Base-by-base conservation (phyloP, 2,113 vertebrate species). In the Emydura subglobosa region DNA sequence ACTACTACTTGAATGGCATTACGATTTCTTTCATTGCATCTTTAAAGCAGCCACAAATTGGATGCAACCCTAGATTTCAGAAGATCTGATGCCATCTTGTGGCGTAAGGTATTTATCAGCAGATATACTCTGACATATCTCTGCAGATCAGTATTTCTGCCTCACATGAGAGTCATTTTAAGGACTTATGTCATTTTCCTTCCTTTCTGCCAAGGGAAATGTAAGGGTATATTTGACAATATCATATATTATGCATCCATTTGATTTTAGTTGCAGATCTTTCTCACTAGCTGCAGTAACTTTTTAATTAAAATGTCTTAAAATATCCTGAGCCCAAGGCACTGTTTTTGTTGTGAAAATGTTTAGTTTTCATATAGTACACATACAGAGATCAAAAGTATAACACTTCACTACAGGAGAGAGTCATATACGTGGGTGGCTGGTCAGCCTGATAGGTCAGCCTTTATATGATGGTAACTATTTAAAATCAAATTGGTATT, bases 1-100 rank as follows among this genome's bases (percentile, higher is more conserved):
- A 0, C 6, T 59, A 2, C 14, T 54, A 2, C n/a, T 19, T 0
- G 1, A 34, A 0, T 24, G 0, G 25, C 7, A 25, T 21, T n/a
- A 25, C 0, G 1, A 21, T 47, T 80, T 34, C n/a, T 82, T 84
- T 82, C 34, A 50, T 21, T 55, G 22, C 0, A 0, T 74, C 31
- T 16, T 90, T 50, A 22, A 42, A 57, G 24, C 17, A 53, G 24
- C 51, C 72, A 24, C 19, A 57, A 91, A 82, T 19, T 59, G 21
- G 12, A 14, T 12, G 13, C 5, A 13, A 42, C 42, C 22, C 13
- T 47, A 27, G 42, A 72, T 72, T 72, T 39, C 27, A 51, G 83
- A 51, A 74, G 59, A 42, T 55, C 17, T 82, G 50, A 25, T 74
- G 12, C 72, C 19, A 78, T 44, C 12, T 47, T 78, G 10, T 78